Evolutionary conservation across 2,888 invertebrate genomes (phyloP).

Genomic region (Eilema depressum): DNA sequence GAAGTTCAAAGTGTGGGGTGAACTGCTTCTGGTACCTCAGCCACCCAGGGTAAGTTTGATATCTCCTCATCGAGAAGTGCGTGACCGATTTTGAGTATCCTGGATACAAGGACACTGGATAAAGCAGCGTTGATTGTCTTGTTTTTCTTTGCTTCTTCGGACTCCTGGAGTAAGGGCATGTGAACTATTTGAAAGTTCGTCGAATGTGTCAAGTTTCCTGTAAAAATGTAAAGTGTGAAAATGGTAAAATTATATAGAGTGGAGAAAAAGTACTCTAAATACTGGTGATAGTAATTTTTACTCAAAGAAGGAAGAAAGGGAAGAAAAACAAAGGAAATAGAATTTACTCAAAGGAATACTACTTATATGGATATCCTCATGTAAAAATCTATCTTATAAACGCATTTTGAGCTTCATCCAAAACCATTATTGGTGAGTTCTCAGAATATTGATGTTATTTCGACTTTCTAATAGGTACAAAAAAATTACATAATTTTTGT

Average conservation of each 20-base stretch:
- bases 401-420: too few species aligned
- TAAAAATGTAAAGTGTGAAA: background rate
- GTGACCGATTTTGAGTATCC: conserved; percentile 60
- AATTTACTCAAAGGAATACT: too few species aligned
- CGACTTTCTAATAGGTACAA: too few species aligned
- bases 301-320: too few species aligned
- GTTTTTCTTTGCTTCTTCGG: conserved; percentile 48
- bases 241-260: background rate
- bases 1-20: conserved; percentile 26
- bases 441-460: too few species aligned
- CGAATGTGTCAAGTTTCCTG: conserved; percentile 42
- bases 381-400: too few species aligned
- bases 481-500: background rate
- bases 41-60: conserved; percentile 27
- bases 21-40: conserved; percentile 27
- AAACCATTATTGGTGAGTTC: too few species aligned
- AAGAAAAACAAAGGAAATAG: too few species aligned
- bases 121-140: conserved; percentile 67
- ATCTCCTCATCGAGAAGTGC: conserved; percentile 52
- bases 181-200: conserved; percentile 56
- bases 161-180: conserved; percentile 40
- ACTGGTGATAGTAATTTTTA: too few species aligned
- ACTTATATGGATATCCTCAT: too few species aligned
- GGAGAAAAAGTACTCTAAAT: too few species aligned
- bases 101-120: conserved; percentile 60